phyloP scores from a whole-genome alignment of 2,888 invertebrate genomes.

The Eilema sororculum region DNA sequence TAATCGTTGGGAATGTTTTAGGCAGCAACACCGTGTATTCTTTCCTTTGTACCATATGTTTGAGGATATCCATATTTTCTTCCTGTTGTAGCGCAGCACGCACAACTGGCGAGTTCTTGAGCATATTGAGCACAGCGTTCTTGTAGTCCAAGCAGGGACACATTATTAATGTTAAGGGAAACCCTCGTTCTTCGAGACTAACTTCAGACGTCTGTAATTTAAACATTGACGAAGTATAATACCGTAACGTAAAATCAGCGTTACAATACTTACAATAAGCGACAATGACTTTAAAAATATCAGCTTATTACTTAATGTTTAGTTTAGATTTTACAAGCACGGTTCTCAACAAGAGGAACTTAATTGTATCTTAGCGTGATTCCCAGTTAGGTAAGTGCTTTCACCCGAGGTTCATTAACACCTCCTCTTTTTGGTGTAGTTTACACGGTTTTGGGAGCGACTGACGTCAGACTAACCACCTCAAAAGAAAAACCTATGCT shows the following conservation, averaged over 20 bases:
- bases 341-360: no score
- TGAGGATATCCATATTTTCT: slow-evolving; percentile 64
- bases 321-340: no score
- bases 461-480: no score
- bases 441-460: no score
- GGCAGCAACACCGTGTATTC: slow-evolving; percentile 75
- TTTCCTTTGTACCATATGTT: slow-evolving; percentile 61
- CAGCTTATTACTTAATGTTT: no score
- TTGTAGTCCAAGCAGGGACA: slow-evolving; percentile 72
- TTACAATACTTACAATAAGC: no score
- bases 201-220: slow-evolving; percentile 65
- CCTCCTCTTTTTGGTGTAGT: no score
- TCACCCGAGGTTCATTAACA: no score
- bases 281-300: no score
- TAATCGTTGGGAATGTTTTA: slow-evolving; percentile 70
- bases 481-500: no score
- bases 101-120: slow-evolving; percentile 58
- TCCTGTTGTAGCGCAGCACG: slow-evolving; percentile 65
- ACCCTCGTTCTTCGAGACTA: slow-evolving; percentile 69
- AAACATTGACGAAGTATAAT: neutral
- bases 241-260: neutral
- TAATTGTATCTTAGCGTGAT: no score
- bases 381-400: no score
- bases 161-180: slow-evolving; percentile 74
- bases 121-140: slow-evolving; percentile 68